phyloP scores from a whole-genome alignment of 2,888 invertebrate genomes.

The Seira ritae region DNA sequence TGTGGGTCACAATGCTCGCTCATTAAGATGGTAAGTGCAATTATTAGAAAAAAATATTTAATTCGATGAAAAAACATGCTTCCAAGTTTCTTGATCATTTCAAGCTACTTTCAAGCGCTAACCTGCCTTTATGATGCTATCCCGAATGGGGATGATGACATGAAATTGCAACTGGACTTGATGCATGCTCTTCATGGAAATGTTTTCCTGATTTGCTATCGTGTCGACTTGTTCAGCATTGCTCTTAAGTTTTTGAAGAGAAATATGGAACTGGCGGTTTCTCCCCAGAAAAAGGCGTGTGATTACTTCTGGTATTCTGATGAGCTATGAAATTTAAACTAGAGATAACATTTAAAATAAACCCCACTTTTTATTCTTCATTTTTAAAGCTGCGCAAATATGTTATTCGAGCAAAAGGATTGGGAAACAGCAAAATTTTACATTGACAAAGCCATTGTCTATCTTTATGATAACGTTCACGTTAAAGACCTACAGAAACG shows the following conservation, averaged over 20 bases:
- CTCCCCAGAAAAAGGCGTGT: neutral
- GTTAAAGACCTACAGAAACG: neutral
- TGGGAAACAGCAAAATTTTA: neutral
- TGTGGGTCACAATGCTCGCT: neutral
- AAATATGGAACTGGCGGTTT: neutral
- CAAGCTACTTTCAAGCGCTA: constrained; percentile 19
- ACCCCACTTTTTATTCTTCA: too few relatives aligned
- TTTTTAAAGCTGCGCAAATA: neutral
- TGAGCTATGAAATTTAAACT: too few relatives aligned
- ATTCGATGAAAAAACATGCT: neutral
- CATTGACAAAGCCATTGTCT: constrained; percentile 1
- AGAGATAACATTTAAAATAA: too few relatives aligned
- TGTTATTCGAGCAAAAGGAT: neutral
- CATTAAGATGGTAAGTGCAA: constrained; percentile 23
- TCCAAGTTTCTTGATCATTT: neutral
- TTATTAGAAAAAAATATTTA: neutral
- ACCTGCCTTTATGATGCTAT: constrained; percentile 27
- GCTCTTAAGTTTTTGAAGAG: neutral
- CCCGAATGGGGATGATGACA: neutral
- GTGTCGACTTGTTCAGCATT: neutral
- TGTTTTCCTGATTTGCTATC: neutral
- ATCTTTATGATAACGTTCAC: neutral
- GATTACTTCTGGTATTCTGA: constrained; percentile 15
- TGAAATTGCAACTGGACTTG: neutral
- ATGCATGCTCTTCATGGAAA: neutral